Base-by-base conservation (phyloP, 2,888 invertebrate species). In the Phyllotreta striolata region DNA sequence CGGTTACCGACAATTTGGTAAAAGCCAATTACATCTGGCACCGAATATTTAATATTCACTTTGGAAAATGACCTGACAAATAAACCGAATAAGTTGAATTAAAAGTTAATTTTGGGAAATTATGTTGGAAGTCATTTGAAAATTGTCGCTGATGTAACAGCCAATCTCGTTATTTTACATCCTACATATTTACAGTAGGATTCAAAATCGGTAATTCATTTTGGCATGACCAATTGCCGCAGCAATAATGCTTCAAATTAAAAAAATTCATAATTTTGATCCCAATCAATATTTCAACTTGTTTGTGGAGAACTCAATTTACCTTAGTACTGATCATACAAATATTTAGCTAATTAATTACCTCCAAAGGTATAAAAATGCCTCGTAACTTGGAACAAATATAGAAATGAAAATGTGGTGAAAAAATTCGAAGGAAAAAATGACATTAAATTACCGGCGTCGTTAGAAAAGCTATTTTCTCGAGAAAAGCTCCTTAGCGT, bases 401-500 rank as follows among this genome's bases (percentile, higher is more conserved):
- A 24, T 1, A 24, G 2, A 24, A 3, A 24, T n/a, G 24, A 24
- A 24, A 24, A 24, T 24, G 24, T 4, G 24, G 24, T 24, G 24
- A 24, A 24, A 24, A 24, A 24, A 24, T 24, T 24, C 24, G 47
- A 60, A 61, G 54, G 44, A 61, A 63, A 66, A 64, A 62, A 63
- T 62, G 66, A 66, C 66, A 66, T 41, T 66, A 63, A 68, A 66
- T 66, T 68, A 66, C 66, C 41, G 63, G 37, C 59, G 47, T 68
- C 67, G 66, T 68, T 65, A 63, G 61, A 55, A 68, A 66, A 63
- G 63, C 67, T 58, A 68, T 68, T 66, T 62, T 51, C 63, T 46
- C 43, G 59, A 65, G 67, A 66, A 24, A 64, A 68, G 63, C 63
- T 65, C 66, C 66, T 68, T 61, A 67, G 66, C 61, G 67, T 66